Base-by-base conservation (phyloP, 1,140 invertebrate genomes). In the Drosophila nigrodunni region DNA sequence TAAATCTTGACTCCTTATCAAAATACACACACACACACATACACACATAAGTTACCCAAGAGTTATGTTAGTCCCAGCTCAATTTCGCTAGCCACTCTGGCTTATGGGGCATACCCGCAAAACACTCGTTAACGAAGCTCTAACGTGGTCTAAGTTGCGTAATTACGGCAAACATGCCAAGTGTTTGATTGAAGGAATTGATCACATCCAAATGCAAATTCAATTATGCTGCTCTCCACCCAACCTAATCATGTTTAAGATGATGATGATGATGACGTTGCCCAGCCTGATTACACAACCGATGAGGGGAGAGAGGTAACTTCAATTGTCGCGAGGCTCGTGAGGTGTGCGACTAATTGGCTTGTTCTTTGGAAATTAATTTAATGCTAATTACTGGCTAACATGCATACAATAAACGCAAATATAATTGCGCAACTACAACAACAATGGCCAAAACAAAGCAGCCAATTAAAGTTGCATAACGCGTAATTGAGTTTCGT, bases 361-460 rank as follows among this genome's bases (percentile, higher is more conserved):
- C 62, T 88, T 64, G 65, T 80, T 77, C 58, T 87, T 87, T 71
- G 83, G 64, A 88, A 77, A 88, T 88, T 88, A 88, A 88, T 89
- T 83, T 67, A 68, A 80, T 74, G 77, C 83, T 89, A 88, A 88
- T 88, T 88, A 88, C 82, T 67, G 77, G 55, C 77, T 57, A 78
- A 83, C 60, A 83, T 71, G 62, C 39, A 65, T 70, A 88, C 83
- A 88, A 88, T 88, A 77, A 83, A 74, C 72, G 76, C 76, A 88
- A 82, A 82, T 80, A 79, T 77, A 82, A 77, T 82, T 74, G 68
- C 74, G 58, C 65, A 76, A 58, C 54, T 46, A 37, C 62, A 71
- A 50, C 68, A 74, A 66, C 69, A 78, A 78, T 74, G 41, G 13
- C 66, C 25, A 3, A 30, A 30, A 30, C 25, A 30, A 30, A 30